A percentile compares a stretch with the other conserved stretches of the same genome.
Conservation (phyloP, 2,888 invertebrate species). For the Lithophane ornitopus region DNA sequence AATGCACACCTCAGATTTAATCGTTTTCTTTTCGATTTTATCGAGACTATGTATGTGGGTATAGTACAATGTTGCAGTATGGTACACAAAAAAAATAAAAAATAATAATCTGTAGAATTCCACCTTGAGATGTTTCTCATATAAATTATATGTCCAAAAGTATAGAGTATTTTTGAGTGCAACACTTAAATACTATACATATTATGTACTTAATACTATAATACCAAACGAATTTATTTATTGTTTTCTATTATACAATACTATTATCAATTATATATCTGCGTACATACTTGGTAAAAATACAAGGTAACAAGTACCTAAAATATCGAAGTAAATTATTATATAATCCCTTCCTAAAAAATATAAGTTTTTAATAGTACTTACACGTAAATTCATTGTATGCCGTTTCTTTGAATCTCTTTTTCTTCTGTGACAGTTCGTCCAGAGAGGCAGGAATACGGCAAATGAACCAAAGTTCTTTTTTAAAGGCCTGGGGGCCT, state of each 20-base stretch:
- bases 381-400: background rate
- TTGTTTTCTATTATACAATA: conserved; percentile 20
- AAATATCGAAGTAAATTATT: conserved; percentile 5
- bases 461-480: background rate
- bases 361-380: background rate
- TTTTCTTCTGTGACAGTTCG: background rate
- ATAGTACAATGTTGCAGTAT: conserved; percentile 10
- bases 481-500: background rate
- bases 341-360: conserved; percentile 27
- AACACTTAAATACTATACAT: conserved; percentile 3
- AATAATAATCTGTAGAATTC: background rate
- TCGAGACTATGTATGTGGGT: conserved; percentile 17
- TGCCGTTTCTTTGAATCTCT: background rate
- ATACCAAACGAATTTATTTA: conserved; percentile 48
- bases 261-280: conserved; percentile 7
- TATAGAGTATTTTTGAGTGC: conserved; percentile 18
- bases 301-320: background rate
- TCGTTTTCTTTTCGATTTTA: conserved; percentile 29
- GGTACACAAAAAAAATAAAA: background rate
- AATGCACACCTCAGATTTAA: conserved; percentile 14
- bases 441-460: conserved; percentile 2
- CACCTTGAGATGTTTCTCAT: conserved; percentile 17
- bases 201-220: conserved; percentile 11
- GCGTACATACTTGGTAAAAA: conserved; percentile 9
- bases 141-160: conserved; percentile 14